These are phyloP conservation scores for Trileptium ribeirensis DNA, from an alignment of 2,888 invertebrate species.

Conservation along the genomic window DNA sequence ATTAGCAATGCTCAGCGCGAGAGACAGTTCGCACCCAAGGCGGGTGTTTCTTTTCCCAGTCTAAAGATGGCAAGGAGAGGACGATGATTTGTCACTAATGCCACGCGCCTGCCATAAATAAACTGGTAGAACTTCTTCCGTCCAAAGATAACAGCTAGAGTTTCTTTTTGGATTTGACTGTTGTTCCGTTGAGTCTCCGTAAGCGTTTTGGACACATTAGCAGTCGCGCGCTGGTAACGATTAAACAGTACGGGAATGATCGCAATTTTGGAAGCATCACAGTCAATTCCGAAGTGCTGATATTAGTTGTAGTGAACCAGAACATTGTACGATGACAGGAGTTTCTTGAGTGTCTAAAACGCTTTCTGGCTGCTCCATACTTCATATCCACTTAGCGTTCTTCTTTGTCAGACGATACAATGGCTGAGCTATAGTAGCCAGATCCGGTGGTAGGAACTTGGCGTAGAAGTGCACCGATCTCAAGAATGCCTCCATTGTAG, in stretches of 20 bases:
- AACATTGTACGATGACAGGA: background rate
- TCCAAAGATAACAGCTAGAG: constrained; percentile 35
- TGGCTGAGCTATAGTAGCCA: background rate
- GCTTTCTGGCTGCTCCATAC: background rate
- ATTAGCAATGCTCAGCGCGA: constrained; percentile 27
- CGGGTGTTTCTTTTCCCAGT: constrained; percentile 19
- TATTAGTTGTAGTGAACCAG: background rate
- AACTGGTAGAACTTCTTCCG: constrained; percentile 39
- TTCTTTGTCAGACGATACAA: background rate
- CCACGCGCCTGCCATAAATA: constrained; percentile 33
- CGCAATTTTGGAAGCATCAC: constrained; percentile 17
- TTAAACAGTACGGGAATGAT: constrained; percentile 28
- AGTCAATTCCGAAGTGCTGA: background rate
- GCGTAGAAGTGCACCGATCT: background rate
- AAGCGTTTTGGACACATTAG: constrained; percentile 37
- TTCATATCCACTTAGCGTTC: background rate
- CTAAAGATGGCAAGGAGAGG: constrained; percentile 33
- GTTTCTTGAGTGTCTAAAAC: background rate
- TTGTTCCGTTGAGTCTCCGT: constrained; percentile 35
- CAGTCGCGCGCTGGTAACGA: constrained; percentile 31
- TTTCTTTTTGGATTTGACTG: constrained; percentile 39
- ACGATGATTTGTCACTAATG: constrained; percentile 33
- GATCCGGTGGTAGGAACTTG: background rate
- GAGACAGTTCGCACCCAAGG: constrained; percentile 25
- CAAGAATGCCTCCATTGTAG: background rate